Percentiles rank a stretch among this genome's conserved stretches.
phyloP scores from a whole-genome alignment of 2,113 vertebrate genomes.

The Dolichotis patagonum region DNA sequence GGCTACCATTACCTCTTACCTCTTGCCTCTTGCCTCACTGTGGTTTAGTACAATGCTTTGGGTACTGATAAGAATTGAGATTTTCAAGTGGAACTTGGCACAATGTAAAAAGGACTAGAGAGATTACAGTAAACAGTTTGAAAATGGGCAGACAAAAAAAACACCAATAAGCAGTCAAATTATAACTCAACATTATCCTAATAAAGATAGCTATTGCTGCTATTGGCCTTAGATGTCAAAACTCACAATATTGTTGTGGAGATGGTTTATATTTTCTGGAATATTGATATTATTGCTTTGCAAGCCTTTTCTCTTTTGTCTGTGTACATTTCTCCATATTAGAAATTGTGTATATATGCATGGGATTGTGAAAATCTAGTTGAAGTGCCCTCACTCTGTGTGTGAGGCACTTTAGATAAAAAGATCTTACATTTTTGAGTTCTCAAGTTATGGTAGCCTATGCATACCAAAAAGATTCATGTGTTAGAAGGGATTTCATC shows the following conservation, averaged over 20 bases:
- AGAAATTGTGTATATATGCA: neutral
- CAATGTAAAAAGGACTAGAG: neutral
- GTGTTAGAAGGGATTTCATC: neutral
- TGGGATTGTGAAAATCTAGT: neutral
- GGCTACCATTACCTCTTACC: too few species aligned
- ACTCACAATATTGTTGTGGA: neutral
- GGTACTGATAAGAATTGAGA: neutral
- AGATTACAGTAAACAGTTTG: neutral
- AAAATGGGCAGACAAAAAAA: neutral
- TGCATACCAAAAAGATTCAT: neutral
- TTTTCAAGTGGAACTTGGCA: neutral
- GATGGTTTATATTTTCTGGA: fast-evolving
- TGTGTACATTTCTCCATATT: neutral
- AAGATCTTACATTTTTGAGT: neutral
- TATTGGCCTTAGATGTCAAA: neutral
- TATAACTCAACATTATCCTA: too few species aligned
- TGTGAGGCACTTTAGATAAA: neutral
- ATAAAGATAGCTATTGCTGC: fast-evolving
- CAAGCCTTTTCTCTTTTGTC: neutral
- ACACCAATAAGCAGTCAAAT: fast-evolving
- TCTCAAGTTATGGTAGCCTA: neutral
- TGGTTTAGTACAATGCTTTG: too few species aligned
- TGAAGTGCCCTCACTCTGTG: neutral
- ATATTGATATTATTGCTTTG: neutral
- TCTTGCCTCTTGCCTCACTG: neutral